Evolutionary conservation across 2,888 invertebrate genomes (phyloP), one percentile per base, ranked within the genome.

Genomic region (Diplazon laetatorius): DNA sequence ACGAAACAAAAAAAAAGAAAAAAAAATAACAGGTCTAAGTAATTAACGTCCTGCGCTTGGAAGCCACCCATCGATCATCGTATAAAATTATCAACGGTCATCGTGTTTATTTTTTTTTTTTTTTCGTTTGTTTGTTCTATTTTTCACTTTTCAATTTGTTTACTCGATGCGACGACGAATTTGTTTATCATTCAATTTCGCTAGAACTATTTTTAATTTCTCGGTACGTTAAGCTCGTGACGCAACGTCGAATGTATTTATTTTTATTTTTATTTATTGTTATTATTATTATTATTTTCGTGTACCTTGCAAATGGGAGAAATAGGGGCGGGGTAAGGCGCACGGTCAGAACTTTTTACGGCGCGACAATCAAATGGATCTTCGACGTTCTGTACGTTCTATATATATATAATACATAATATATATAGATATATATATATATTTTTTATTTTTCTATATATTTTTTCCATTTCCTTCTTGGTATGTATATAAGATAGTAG

Each of bases 211-310:
- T 63, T 73, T 59, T 8, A 16, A 66, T 65, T 66, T 76, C 76
- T 84, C 82, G 80, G 81, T 85, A 82, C 77, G 63, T 80, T 85
- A 85, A 86, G 85, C 86, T 86, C 86, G 84, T 82, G 68, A 68
- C 55, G 68, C 55, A 68, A 68, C 55, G 80, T 84, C 81, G 85
- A 70, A 57, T 60, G 69, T 76, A 60, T 62, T 63, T 62, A 74
- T 48, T 57, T 68, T 71, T 76, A 50, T n/a, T 65, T 55, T 62
- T 55, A 74, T 69, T 72, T 76, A 72, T 78, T 70, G 78, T 3
- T 73, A 75, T 72, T 78, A 70, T 80, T 3, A 14, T 66, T 44
- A 16, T 42, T n/a, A n/a, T 42, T 42, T n/a, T 42, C n/a, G 55
- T 35, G 55, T 55, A 55, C 52, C 30, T 68, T 70, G 75, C 20